Base-by-base conservation (phyloP, 2,797 vertebrate species). In the Microhierax caerulescens region DNA sequence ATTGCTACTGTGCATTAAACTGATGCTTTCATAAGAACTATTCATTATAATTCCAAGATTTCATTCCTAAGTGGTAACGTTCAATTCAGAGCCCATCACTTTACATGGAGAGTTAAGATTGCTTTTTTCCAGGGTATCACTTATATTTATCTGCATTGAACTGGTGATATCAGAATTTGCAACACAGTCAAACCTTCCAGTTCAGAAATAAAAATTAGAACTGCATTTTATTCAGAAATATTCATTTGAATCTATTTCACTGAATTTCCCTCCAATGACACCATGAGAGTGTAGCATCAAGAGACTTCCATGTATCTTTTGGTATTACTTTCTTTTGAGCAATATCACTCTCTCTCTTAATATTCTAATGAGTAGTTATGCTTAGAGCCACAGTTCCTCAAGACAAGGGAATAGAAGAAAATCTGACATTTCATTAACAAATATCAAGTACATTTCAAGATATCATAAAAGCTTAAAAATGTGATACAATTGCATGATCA, bases 1-100 rank as follows among this genome's bases (percentile, higher is more conserved):
- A 96, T 96, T 93, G 92, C 88, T 92, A 67, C 63, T 87, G 92
- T 92, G 73, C 73, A 81, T 88, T 95, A 96, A 96, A 95, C 53
- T 88, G 86, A 82, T 93, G 80, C 80, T 95, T 96, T 94, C 67
- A 41, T 63, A 92, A 24, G 48, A 93, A 82, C 89, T 76, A 92
- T 81, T 92, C 77, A 94, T 93, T 89, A 76, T 74, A 91, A 93
- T 93, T 87, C 83, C 83, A 88, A 88, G 65, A 94, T 85, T 77
- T 91, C 77, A 73, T 91, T 92, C 77, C 80, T 94, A 82, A 84
- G 25, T 92, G 80, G 74, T 79, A 90, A 67, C 5, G 0, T 87
- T 79, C 37, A 89, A 70, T 88, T 93, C 92, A 77, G 74, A 94
- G 43, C 70, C 90, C 36, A 93, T 88, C 88, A 69, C 28, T 78